Evolutionary conservation across 2,113 vertebrate species (phyloP).

Genomic region (Nibea coibor): DNA sequence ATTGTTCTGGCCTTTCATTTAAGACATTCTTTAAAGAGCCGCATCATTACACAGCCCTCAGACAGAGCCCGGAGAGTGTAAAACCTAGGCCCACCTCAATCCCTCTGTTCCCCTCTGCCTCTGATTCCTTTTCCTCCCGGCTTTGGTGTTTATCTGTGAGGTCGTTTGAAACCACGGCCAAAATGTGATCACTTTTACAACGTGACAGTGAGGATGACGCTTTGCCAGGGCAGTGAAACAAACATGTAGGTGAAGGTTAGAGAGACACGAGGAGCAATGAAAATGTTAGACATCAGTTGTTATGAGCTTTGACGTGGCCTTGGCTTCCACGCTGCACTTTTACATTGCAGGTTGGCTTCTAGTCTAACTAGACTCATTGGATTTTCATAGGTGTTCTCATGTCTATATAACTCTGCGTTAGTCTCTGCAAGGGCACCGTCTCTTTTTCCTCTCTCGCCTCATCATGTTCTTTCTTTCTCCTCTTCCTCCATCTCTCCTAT

Average conservation of each 20-base stretch:
- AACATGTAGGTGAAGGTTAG: slow-evolving; percentile 72
- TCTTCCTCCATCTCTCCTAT: slow-evolving; percentile 68
- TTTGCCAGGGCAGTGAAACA: slow-evolving; percentile 64
- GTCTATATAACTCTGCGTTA: slow-evolving; percentile 85
- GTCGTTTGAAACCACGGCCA: slow-evolving; percentile 55
- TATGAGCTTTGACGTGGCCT: slow-evolving; percentile 90
- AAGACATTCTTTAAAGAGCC: slow-evolving; percentile 72
- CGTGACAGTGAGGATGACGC: slow-evolving; percentile 50
- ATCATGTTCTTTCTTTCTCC: slow-evolving; percentile 37
- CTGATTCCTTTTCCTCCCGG: slow-evolving; percentile 52
- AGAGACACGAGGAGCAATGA: slow-evolving; percentile 54
- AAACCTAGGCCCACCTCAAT: slow-evolving; percentile 68
- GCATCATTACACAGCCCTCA: slow-evolving; percentile 73
- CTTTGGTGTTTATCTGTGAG: slow-evolving; percentile 64
- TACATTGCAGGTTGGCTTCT: slow-evolving; percentile 38
- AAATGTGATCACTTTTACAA: slow-evolving; percentile 71
- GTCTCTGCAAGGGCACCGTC: slow-evolving; percentile 74
- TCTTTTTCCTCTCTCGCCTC: slow-evolving; percentile 81
- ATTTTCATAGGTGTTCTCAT: slow-evolving; percentile 92
- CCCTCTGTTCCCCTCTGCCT: slow-evolving; percentile 56
- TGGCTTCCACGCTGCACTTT: slow-evolving; percentile 77
- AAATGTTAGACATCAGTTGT: slow-evolving; percentile 79
- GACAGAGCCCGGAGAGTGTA: slow-evolving; percentile 68
- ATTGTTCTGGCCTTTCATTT: slow-evolving; percentile 80
- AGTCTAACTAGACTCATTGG: slow-evolving; percentile 80